phyloP scores from a whole-genome alignment of 2,797 vertebrate genomes.

The Galago senegalensis region DNA sequence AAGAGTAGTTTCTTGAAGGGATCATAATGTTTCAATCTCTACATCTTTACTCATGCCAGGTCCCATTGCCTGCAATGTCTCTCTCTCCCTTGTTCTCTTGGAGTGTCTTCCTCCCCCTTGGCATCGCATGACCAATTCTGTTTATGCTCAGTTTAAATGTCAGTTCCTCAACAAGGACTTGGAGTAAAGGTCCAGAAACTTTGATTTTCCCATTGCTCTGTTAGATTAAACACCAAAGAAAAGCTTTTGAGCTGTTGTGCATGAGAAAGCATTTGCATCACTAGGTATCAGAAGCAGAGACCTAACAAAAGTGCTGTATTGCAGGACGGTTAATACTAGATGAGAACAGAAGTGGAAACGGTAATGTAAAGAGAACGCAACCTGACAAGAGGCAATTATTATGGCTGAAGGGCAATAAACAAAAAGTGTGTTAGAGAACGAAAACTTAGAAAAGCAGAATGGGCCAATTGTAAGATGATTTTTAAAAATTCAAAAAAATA shows the following conservation, averaged over 20 bases:
- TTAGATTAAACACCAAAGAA: constrained; percentile 41
- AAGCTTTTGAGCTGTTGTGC: background rate
- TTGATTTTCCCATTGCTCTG: background rate
- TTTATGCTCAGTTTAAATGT: background rate
- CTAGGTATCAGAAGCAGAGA: background rate
- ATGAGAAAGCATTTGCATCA: background rate
- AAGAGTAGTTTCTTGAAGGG: background rate
- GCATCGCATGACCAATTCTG: background rate
- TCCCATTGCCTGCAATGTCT: background rate
- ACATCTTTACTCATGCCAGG: background rate
- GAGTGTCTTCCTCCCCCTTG: background rate
- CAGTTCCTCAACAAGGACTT: constrained; percentile 42
- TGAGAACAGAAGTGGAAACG: constrained; percentile 41
- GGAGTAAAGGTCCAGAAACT: background rate
- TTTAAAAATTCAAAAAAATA: background rate
- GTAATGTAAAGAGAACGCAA: background rate
- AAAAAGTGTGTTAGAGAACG: background rate
- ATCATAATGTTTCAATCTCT: background rate
- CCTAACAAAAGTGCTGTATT: background rate
- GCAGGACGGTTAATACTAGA: background rate
- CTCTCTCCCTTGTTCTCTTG: background rate
- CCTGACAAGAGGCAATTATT: constrained; percentile 57
- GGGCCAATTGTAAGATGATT: background rate
- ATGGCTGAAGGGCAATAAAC: constrained; percentile 5
- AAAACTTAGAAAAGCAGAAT: constrained; percentile 44